Evolutionary conservation across 2,888 invertebrate species (phyloP).

Genomic region (Lutraria lutraria): DNA sequence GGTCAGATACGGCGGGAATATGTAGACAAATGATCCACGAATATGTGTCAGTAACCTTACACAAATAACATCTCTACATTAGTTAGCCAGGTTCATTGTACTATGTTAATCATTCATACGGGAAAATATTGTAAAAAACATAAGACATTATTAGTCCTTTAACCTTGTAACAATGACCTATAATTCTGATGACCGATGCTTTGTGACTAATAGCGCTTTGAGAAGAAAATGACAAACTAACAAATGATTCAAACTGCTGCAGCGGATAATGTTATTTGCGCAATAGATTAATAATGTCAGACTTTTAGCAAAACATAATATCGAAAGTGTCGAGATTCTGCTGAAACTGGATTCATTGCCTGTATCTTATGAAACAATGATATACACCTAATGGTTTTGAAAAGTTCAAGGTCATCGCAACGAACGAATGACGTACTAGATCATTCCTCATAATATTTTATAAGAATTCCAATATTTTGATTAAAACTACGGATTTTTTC

Average conservation of each 20-base stretch:
- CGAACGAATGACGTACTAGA: too few relatives aligned
- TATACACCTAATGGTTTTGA: too few relatives aligned
- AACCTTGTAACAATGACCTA: background rate
- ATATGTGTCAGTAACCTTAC: background rate
- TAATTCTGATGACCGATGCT: background rate
- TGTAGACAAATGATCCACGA: background rate
- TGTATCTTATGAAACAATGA: background rate
- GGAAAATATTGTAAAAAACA: background rate
- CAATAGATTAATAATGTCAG: background rate
- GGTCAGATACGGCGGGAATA: background rate
- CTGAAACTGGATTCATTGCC: background rate
- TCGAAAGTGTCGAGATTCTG: background rate
- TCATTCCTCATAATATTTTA: too few relatives aligned
- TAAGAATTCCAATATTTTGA: too few relatives aligned
- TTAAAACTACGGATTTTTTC: too few relatives aligned
- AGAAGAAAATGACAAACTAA: background rate
- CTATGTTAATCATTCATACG: background rate
- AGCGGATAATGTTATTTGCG: background rate
- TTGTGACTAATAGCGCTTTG: background rate
- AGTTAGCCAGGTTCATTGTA: background rate
- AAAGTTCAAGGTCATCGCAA: too few relatives aligned
- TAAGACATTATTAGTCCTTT: background rate
- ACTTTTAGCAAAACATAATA: background rate
- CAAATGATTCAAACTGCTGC: background rate
- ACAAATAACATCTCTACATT: background rate